Percentiles rank a stretch among this genome's conserved stretches.
These are phyloP conservation scores for Anguilla pacifica DNA, from an alignment of 2,797 vertebrate genomes.

Conservation along the genomic window DNA sequence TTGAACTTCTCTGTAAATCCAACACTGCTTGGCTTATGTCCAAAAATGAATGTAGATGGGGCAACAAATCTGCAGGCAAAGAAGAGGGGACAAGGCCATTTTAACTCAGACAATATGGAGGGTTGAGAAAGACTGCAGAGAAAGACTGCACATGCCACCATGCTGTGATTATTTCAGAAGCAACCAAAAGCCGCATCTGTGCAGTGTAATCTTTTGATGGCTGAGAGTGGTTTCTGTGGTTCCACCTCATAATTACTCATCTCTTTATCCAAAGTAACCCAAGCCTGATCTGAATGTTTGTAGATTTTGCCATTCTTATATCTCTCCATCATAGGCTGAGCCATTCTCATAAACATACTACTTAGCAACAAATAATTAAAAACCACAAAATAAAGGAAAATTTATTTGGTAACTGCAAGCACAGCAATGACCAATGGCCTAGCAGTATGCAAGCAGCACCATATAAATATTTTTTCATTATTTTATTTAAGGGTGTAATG, in stretches of 20 bases:
- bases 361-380: neutral
- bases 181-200: neutral
- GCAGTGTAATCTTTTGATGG: neutral
- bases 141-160: neutral
- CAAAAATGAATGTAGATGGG: conserved; percentile 84
- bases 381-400: neutral
- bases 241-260: neutral
- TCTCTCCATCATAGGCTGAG: neutral
- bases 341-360: too few relatives aligned
- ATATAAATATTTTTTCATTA: too few relatives aligned
- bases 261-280: neutral
- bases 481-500: too few relatives aligned
- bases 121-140: neutral
- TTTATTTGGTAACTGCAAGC: too few relatives aligned
- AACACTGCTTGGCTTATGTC: conserved; percentile 67
- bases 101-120: neutral
- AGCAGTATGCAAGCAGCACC: too few relatives aligned
- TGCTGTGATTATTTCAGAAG: neutral
- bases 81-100: conserved; percentile 26
- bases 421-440: too few relatives aligned
- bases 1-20: conserved; percentile 85
- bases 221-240: neutral
- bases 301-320: neutral
- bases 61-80: conserved; percentile 72
- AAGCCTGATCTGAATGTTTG: neutral